phyloP scores from a whole-genome alignment of 1,140 invertebrate species.

The Dendrolimus punctatus region DNA sequence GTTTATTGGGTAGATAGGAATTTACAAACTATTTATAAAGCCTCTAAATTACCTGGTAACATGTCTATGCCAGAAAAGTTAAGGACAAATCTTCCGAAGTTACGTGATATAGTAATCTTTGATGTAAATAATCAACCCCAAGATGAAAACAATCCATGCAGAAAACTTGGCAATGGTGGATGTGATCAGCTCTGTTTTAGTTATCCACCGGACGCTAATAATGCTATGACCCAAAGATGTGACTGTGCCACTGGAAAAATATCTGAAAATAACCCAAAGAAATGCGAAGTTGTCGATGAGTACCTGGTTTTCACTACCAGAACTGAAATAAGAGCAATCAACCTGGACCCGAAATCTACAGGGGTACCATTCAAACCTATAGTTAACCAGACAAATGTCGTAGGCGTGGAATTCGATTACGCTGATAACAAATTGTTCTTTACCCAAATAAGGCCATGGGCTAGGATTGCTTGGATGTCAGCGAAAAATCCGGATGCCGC shows the following conservation, averaged over 20 bases:
- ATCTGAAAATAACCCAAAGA: slow-evolving; percentile 72
- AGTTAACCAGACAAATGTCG: slow-evolving; percentile 95
- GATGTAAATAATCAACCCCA: slow-evolving; percentile 89
- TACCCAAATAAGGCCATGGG: slow-evolving; percentile 93
- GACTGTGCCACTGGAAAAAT: slow-evolving; percentile 92
- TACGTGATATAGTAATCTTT: slow-evolving; percentile 93
- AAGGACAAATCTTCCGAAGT: slow-evolving; percentile 85
- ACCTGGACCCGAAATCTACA: slow-evolving; percentile 85
- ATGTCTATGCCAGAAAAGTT: slow-evolving; percentile 78
- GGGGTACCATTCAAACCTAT: slow-evolving; percentile 89
- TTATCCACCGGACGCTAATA: slow-evolving; percentile 77
- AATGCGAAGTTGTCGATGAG: slow-evolving; percentile 88
- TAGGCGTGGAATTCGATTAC: slow-evolving; percentile 97
- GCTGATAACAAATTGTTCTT: slow-evolving; percentile 89
- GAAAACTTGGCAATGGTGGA: slow-evolving; percentile 81
- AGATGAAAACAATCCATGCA: slow-evolving; percentile 86
- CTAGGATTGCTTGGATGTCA: slow-evolving; percentile 87
- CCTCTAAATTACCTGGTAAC: slow-evolving; percentile 84
- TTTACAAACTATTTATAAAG: slow-evolving; percentile 89
- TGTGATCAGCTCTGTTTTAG: slow-evolving; percentile 98
- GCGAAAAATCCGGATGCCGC: slow-evolving; percentile 76
- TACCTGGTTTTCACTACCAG: slow-evolving; percentile 93
- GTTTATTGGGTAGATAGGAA: slow-evolving; percentile 98
- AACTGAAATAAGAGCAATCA: slow-evolving; percentile 90
- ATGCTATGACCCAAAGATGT: slow-evolving; percentile 80